phyloP scores from a whole-genome alignment of 2,888 invertebrate species.

The Tyria jacobaeae region DNA sequence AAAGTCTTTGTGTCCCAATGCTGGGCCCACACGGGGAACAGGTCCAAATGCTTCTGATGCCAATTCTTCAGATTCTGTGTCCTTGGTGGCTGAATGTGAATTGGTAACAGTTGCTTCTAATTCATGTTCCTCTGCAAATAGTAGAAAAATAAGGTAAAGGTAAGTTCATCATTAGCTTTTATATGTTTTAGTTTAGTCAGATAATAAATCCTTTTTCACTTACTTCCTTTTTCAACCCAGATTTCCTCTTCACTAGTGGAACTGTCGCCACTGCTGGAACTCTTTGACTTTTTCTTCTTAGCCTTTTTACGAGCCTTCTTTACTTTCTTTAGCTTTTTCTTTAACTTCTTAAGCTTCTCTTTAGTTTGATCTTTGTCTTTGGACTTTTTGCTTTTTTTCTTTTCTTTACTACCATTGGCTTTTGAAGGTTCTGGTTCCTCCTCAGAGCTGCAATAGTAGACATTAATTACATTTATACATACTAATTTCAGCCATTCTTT shows the following conservation, averaged over 20 bases:
- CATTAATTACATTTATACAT: neutral
- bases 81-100: conserved; percentile 28
- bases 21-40: conserved; percentile 59
- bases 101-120: conserved; percentile 29
- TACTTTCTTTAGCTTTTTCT: conserved; percentile 83
- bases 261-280: conserved; percentile 73
- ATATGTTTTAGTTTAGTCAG: neutral
- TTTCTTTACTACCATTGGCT: conserved; percentile 72
- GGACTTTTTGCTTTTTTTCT: conserved; percentile 79
- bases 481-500: neutral
- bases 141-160: too few relatives aligned
- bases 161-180: too few relatives aligned
- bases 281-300: conserved; percentile 76
- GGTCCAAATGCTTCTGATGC: conserved; percentile 62
- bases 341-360: conserved; percentile 86
- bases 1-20: conserved; percentile 89
- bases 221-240: conserved; percentile 90
- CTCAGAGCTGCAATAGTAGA: conserved; percentile 81
- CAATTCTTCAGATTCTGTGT: conserved; percentile 35
- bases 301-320: conserved; percentile 85
- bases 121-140: conserved; percentile 66
- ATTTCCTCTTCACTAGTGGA: conserved; percentile 81
- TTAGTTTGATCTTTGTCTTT: conserved; percentile 80
- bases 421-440: conserved; percentile 75
- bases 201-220: conserved; percentile 45